phyloP scores from a whole-genome alignment of 2,888 invertebrate genomes.

The Deilephila porcellus region DNA sequence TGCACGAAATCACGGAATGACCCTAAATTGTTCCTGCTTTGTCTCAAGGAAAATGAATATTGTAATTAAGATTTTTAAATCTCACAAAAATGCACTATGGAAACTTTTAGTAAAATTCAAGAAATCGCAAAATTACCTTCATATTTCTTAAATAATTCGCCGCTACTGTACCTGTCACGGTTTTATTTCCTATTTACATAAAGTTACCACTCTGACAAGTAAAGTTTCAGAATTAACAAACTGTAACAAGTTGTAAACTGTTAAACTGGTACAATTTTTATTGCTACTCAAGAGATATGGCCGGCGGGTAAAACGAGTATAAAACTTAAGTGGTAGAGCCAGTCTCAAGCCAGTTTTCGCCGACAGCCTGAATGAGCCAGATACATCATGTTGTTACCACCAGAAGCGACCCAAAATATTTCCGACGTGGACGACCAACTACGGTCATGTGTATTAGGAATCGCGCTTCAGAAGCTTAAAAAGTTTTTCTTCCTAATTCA shows the following conservation, averaged over 20 bases:
- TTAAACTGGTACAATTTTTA: conserved; percentile 1
- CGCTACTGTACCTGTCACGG: background rate
- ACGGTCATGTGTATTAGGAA: too few species aligned
- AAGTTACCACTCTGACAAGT: background rate
- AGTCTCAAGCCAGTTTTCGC: background rate
- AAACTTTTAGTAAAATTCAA: background rate
- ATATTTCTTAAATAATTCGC: background rate
- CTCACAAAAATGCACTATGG: background rate
- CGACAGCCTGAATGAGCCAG: background rate
- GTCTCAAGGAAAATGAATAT: too few species aligned
- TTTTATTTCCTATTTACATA: conserved; percentile 6
- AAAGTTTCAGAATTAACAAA: conserved; percentile 2
- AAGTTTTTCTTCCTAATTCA: too few species aligned
- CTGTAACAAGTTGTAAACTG: conserved; percentile 1
- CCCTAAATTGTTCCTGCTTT: too few species aligned
- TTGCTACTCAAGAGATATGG: background rate
- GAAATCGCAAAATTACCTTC: background rate
- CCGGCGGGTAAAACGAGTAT: background rate
- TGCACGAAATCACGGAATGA: too few species aligned
- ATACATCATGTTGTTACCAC: background rate
- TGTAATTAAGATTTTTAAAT: too few species aligned
- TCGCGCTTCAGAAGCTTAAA: too few species aligned
- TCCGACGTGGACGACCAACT: too few species aligned
- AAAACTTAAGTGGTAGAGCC: background rate
- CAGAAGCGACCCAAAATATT: too few species aligned